Percentiles rank a stretch among this genome's conserved stretches.
Evolutionary conservation across 92 coral and sea anemone species (phyloP).

Genomic region (Anthopleura xanthogrammica): DNA sequence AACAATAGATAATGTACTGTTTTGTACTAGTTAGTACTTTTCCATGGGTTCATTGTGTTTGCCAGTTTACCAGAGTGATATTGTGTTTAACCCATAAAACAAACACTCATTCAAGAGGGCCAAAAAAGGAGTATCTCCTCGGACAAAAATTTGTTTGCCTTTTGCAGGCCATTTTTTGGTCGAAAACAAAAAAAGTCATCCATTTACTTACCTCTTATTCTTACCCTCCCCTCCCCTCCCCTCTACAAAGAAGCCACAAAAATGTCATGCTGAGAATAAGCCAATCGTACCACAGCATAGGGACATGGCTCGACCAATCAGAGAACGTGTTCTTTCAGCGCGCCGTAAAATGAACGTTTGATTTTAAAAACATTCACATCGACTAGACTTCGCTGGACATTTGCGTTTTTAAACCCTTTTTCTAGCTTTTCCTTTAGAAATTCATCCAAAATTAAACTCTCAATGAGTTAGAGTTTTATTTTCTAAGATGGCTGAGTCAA

Average conservation of each 20-base stretch:
- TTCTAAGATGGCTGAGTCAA: constrained; percentile 62
- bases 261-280: background rate
- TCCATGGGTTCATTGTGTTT: too few relatives aligned
- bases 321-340: background rate
- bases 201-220: background rate
- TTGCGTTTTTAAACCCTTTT: background rate
- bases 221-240: constrained; percentile 13
- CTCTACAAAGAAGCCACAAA: too few relatives aligned
- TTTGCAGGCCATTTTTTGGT: too few relatives aligned
- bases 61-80: too few relatives aligned
- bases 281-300: constrained; percentile 18
- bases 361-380: constrained; percentile 30
- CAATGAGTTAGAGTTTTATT: constrained; percentile 3
- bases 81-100: too few relatives aligned
- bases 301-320: constrained; percentile 18
- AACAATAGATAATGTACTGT: too few relatives aligned
- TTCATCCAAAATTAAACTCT: background rate
- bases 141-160: background rate
- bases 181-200: too few relatives aligned
- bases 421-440: background rate
- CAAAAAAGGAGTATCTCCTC: too few relatives aligned
- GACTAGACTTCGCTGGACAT: background rate
- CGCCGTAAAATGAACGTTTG: constrained; percentile 36
- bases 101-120: too few relatives aligned
- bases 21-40: too few relatives aligned